These are phyloP conservation scores for Podabrus alpinus DNA, from an alignment of 2,888 invertebrate species.

Conservation along the genomic window DNA sequence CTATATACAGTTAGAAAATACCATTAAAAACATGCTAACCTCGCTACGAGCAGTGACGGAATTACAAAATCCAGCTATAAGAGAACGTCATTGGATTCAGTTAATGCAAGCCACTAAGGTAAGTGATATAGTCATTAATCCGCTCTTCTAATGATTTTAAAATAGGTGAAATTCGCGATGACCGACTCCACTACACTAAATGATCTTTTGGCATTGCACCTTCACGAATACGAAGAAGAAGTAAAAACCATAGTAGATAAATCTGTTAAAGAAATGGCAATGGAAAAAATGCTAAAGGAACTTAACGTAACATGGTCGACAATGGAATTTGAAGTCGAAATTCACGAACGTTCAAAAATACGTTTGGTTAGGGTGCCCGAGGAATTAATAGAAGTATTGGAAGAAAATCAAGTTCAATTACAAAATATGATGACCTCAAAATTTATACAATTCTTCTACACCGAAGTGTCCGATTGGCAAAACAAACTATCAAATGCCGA, in stretches of 20 bases:
- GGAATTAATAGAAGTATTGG: conserved; percentile 88
- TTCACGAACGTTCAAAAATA: conserved; percentile 81
- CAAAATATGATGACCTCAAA: conserved; percentile 95
- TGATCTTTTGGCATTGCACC: conserved; percentile 82
- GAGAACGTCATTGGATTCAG: conserved; percentile 92
- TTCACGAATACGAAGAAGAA: conserved; percentile 94
- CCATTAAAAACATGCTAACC: conserved; percentile 90
- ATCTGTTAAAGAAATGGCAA: conserved; percentile 94
- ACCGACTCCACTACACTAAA: conserved; percentile 84
- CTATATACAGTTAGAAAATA: conserved; percentile 75
- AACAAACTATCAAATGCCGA: conserved; percentile 87
- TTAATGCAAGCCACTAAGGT: conserved; percentile 92
- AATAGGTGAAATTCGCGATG: conserved; percentile 80
- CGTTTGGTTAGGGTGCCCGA: conserved; percentile 80
- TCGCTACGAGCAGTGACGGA: conserved; percentile 91
- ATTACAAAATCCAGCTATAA: conserved; percentile 91
- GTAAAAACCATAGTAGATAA: conserved; percentile 95
- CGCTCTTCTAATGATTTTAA: too few species aligned
- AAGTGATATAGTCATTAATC: too few species aligned
- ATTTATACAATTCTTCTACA: conserved; percentile 83
- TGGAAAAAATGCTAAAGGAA: conserved; percentile 92
- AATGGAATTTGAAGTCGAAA: conserved; percentile 80
- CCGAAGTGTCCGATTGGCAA: conserved; percentile 87
- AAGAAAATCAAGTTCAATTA: conserved; percentile 93
- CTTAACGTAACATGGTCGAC: conserved; percentile 79